A percentile compares a stretch with the other conserved stretches of the same genome.
Conservation (phyloP, 2,888 invertebrate species). For the Leucoma salicis region DNA sequence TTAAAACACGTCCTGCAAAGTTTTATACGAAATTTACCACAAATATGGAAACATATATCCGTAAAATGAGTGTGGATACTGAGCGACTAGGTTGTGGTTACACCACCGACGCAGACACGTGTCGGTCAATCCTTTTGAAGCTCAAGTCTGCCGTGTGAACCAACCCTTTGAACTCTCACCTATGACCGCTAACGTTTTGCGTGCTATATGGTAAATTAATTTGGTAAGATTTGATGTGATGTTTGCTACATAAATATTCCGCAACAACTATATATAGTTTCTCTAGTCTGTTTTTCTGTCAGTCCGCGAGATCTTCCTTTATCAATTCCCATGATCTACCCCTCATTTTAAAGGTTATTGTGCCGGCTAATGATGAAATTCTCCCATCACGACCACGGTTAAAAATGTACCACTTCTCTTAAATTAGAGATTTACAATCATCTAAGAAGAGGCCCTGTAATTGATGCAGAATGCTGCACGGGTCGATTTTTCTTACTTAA, state of each 20-base stretch:
- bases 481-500: too few relatives aligned
- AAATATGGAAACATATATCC: slow-evolving; percentile 40
- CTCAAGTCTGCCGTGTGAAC: slow-evolving; percentile 60
- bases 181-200: slow-evolving; percentile 73
- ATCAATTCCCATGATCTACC: too few relatives aligned
- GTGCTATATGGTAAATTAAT: slow-evolving; percentile 52
- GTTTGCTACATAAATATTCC: background rate
- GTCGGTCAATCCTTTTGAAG: slow-evolving; percentile 72
- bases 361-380: too few relatives aligned
- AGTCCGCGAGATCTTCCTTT: too few relatives aligned
- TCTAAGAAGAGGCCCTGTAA: too few relatives aligned
- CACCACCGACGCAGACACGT: slow-evolving; percentile 51
- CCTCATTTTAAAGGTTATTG: too few relatives aligned
- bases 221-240: slow-evolving; percentile 25
- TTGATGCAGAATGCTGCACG: too few relatives aligned
- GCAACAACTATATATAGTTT: too few relatives aligned
- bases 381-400: too few relatives aligned
- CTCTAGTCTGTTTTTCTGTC: too few relatives aligned
- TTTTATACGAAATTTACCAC: slow-evolving; percentile 39
- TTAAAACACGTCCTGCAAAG: slow-evolving; percentile 28
- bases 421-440: too few relatives aligned
- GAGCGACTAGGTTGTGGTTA: slow-evolving; percentile 61
- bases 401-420: too few relatives aligned
- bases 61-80: slow-evolving; percentile 53
- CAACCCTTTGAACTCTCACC: slow-evolving; percentile 75